Evolutionary conservation across 2,797 vertebrate species (phyloP).

Genomic region (Coracias cyanogaster): DNA sequence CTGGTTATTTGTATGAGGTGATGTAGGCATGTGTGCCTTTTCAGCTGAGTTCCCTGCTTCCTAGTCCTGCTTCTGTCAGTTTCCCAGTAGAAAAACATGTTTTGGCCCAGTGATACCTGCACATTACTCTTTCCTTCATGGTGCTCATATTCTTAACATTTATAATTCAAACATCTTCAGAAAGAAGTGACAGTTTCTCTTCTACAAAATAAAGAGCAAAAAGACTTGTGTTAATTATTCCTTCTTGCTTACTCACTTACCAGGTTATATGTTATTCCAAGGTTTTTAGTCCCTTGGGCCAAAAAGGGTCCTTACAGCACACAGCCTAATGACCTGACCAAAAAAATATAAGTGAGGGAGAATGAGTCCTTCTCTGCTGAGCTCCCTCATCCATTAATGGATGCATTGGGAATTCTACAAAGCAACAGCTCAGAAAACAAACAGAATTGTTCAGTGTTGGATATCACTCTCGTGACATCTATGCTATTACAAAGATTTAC

Average conservation of each 20-base stretch:
- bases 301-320: constrained; percentile 32
- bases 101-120: constrained; percentile 38
- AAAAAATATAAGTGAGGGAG: background rate
- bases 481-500: constrained; percentile 47
- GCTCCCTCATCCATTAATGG: constrained; percentile 12
- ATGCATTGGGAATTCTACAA: constrained; percentile 27
- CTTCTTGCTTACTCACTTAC: background rate
- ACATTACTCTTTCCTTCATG: background rate
- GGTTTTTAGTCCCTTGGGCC: constrained; percentile 43
- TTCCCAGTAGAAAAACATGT: background rate
- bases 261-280: background rate
- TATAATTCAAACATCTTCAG: constrained; percentile 8
- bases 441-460: constrained; percentile 19
- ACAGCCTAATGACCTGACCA: constrained; percentile 1
- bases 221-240: constrained; percentile 22
- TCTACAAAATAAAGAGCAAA: constrained; percentile 29
- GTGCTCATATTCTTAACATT: background rate
- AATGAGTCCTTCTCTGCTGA: background rate
- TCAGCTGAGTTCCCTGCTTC: constrained; percentile 9
- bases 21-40: background rate
- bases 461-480: constrained; percentile 11
- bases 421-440: constrained; percentile 48
- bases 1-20: background rate
- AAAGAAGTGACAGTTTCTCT: constrained; percentile 34
- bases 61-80: constrained; percentile 8